Evolutionary conservation across 2,888 invertebrate genomes (phyloP).

Genomic region (Rhimphoctona megacephalus): DNA sequence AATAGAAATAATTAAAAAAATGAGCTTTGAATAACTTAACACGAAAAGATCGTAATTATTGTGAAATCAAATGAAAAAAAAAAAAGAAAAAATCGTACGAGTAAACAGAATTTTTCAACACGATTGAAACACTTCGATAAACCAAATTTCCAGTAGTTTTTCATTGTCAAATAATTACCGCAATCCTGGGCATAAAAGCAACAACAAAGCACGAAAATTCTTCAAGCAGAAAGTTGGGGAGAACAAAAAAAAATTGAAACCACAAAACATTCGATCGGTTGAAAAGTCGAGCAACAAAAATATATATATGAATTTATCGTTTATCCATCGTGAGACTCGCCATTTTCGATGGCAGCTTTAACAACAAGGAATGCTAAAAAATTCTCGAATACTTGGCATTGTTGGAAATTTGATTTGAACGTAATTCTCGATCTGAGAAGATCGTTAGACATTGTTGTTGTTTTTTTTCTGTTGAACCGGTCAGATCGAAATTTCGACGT

Average conservation of each 20-base stretch:
- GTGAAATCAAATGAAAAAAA: neutral
- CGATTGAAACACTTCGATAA: neutral
- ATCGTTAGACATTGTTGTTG: neutral
- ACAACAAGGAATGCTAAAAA: conserved; percentile 53
- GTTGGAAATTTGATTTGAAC: conserved; percentile 37
- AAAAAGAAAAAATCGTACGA: neutral
- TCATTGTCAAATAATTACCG: neutral
- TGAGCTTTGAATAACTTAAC: neutral
- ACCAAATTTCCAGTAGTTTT: neutral
- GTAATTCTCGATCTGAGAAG: neutral
- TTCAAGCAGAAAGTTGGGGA: neutral
- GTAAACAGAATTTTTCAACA: neutral
- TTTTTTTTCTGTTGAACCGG: conserved; percentile 17
- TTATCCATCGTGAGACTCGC: conserved; percentile 50
- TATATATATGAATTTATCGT: conserved; percentile 5
- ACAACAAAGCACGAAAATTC: neutral
- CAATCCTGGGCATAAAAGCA: neutral
- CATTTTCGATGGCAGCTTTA: conserved; percentile 59
- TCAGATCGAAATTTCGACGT: conserved; percentile 71
- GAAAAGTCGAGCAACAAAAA: neutral
- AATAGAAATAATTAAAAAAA: neutral
- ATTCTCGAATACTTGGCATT: conserved; percentile 46
- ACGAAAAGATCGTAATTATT: neutral
- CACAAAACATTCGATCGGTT: neutral
- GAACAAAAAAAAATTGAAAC: neutral